These are phyloP conservation scores for Raillietiella orientalis DNA, from an alignment of 2,888 invertebrate species.

Conservation along the genomic window DNA sequence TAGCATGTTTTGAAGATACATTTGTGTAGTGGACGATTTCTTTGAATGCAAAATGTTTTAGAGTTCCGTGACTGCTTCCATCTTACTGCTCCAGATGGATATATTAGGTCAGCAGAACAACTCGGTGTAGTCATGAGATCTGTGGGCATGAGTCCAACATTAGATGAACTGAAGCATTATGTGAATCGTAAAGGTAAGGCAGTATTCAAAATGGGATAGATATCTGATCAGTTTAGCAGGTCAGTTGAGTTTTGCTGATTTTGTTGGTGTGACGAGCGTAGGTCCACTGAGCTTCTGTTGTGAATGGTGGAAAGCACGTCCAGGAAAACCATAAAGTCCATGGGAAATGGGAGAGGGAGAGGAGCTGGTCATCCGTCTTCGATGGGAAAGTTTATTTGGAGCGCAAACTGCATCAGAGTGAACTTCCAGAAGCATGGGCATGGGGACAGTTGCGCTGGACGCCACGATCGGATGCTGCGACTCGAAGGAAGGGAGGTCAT, in stretches of 20 bases:
- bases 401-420: too few species aligned
- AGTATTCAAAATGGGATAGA: conserved; percentile 3
- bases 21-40: background rate
- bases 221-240: conserved; percentile 20
- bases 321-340: too few species aligned
- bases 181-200: conserved; percentile 27
- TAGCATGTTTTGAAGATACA: conserved; percentile 2
- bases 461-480: too few species aligned
- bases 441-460: too few species aligned
- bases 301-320: too few species aligned
- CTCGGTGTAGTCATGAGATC: conserved; percentile 80
- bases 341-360: too few species aligned
- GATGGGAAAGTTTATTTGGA: too few species aligned
- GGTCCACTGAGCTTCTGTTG: too few species aligned
- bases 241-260: conserved; percentile 79
- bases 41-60: conserved; percentile 11
- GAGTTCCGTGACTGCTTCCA: conserved; percentile 92
- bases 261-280: conserved; percentile 74
- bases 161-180: conserved; percentile 54
- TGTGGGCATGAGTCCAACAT: conserved; percentile 70
- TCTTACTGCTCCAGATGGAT: conserved; percentile 59
- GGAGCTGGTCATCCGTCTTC: too few species aligned
- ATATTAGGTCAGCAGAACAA: conserved; percentile 60
- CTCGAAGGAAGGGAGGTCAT: too few species aligned
- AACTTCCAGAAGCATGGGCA: too few species aligned